Conservation (phyloP, 2,888 invertebrate genomes). For the Agrotis segetum region DNA sequence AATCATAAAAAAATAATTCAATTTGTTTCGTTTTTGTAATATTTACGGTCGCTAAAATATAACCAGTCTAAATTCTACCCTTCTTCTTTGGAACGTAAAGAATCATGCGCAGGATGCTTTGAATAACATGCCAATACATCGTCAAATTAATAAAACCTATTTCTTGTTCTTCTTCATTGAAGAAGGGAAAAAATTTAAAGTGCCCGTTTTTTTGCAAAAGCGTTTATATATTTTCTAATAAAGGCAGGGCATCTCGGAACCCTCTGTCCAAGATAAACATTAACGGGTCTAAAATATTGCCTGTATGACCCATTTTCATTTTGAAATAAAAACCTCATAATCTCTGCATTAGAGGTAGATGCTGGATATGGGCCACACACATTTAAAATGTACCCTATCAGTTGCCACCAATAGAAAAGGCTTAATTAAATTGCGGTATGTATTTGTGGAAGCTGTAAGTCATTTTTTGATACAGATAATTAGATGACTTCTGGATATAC, state of each 20-base stretch:
- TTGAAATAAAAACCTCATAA: background rate
- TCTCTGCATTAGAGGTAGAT: background rate
- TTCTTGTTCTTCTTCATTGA: too few relatives aligned
- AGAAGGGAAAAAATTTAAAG: too few relatives aligned
- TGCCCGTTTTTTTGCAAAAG: too few relatives aligned
- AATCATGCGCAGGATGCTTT: too few relatives aligned
- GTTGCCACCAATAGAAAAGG: background rate
- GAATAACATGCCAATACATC: too few relatives aligned
- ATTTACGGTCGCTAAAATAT: too few relatives aligned
- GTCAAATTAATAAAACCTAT: too few relatives aligned
- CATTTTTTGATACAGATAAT: background rate
- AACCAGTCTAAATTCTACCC: too few relatives aligned
- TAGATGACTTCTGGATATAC: background rate
- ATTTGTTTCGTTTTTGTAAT: too few relatives aligned
- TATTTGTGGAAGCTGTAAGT: constrained; percentile 3
- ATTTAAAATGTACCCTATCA: background rate
- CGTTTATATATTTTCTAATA: background rate
- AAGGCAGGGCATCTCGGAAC: background rate
- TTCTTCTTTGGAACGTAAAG: too few relatives aligned
- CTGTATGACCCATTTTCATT: background rate
- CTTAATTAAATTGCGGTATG: background rate
- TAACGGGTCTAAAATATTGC: background rate
- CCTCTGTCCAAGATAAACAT: background rate
- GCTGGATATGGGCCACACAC: background rate
- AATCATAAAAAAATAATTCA: too few relatives aligned